These are phyloP conservation scores for Cancer borealis DNA, from an alignment of 2,888 invertebrate species.

Conservation along the genomic window DNA sequence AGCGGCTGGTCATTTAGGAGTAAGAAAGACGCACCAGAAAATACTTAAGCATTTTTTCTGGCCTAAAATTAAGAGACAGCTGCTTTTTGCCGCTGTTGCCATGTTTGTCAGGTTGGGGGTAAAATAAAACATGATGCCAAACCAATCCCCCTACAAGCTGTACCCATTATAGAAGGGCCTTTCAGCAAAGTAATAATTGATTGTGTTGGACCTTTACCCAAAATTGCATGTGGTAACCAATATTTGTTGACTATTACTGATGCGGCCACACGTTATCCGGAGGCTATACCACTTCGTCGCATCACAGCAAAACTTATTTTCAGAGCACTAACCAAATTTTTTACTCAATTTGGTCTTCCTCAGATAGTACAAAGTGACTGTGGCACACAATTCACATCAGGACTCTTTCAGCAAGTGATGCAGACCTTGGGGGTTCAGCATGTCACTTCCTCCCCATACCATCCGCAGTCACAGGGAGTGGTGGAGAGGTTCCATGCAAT, in stretches of 20 bases:
- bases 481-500: conserved; percentile 48
- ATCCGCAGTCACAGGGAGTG: conserved; percentile 18
- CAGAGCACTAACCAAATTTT: conserved; percentile 8
- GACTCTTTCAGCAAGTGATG: conserved; percentile 42
- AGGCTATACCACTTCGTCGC: conserved; percentile 12
- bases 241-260: conserved; percentile 27
- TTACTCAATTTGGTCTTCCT: conserved; percentile 39
- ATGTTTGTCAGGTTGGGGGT: background rate
- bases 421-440: conserved; percentile 21
- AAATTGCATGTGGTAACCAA: conserved; percentile 26
- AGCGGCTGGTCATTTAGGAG: conserved; percentile 34
- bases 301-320: conserved; percentile 23
- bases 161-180: conserved; percentile 26
- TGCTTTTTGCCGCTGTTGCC: background rate
- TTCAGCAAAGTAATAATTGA: conserved; percentile 48
- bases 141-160: conserved; percentile 13
- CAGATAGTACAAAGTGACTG: conserved; percentile 23
- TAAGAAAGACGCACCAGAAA: conserved; percentile 43
- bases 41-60: conserved; percentile 1
- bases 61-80: conserved; percentile 5
- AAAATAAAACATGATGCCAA: background rate
- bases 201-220: conserved; percentile 44
- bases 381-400: conserved; percentile 35
- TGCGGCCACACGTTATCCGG: conserved; percentile 38
- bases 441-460: background rate